These are phyloP conservation scores for Aphelenchoides avenae DNA, from an alignment of 1,140 invertebrate species.

Conservation along the genomic window DNA sequence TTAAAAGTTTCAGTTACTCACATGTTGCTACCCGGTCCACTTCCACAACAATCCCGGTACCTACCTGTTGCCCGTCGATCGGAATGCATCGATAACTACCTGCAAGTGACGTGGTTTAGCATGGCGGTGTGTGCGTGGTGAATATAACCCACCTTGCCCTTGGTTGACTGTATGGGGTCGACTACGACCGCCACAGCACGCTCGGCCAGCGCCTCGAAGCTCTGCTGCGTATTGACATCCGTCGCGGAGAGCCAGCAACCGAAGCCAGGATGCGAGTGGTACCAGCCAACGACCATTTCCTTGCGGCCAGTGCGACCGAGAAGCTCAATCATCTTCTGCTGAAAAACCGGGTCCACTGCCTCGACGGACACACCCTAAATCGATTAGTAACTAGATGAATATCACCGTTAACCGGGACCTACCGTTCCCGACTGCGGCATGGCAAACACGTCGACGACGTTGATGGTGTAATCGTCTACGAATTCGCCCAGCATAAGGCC, in stretches of 20 bases:
- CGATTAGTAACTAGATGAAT: conserved; percentile 6
- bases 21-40: too few relatives aligned
- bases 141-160: conserved; percentile 65
- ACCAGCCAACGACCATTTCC: conserved; percentile 99
- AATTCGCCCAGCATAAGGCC: conserved; percentile 99
- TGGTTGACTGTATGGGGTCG: conserved; percentile 97
- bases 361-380: conserved; percentile 96
- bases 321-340: conserved; percentile 99
- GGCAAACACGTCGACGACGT: conserved; percentile 98
- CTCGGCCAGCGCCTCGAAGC: conserved; percentile 94
- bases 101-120: background rate
- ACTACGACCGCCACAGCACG: conserved; percentile 96
- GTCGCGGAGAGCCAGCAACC: conserved; percentile 95
- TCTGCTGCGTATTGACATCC: conserved; percentile 96
- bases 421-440: conserved; percentile 97
- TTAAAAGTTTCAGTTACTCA: too few relatives aligned
- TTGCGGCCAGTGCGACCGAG: conserved; percentile 88
- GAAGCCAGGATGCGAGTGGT: conserved; percentile 98
- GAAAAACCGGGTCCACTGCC: conserved; percentile 97
- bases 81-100: conserved; percentile 26
- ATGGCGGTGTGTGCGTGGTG: background rate
- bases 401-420: too few relatives aligned
- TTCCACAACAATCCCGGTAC: too few relatives aligned
- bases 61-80: too few relatives aligned
- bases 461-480: conserved; percentile 97